Conservation (phyloP, 2,797 vertebrate genomes). For the Falco novaeseelandiae region DNA sequence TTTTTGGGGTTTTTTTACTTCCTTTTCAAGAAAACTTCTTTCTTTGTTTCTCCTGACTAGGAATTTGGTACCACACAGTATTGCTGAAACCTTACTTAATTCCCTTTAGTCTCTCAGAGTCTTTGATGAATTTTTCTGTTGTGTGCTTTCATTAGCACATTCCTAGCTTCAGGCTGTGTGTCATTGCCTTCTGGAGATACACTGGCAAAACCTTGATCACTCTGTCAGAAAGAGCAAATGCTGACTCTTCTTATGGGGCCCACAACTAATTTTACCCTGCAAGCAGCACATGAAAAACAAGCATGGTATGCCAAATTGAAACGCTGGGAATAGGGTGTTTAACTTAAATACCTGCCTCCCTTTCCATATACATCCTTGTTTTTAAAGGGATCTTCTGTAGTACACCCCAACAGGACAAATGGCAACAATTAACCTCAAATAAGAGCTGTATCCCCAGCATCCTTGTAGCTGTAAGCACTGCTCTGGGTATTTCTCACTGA, state of each 20-base stretch:
- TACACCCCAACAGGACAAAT: background rate
- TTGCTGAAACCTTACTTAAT: background rate
- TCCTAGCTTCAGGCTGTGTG: background rate
- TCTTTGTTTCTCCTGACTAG: background rate
- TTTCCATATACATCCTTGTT: background rate
- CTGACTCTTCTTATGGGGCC: background rate
- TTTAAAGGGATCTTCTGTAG: background rate
- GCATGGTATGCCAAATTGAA: background rate
- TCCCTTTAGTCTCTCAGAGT: background rate
- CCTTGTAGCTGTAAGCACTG: background rate
- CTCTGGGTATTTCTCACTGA: background rate
- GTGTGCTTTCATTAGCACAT: background rate
- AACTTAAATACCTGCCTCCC: background rate
- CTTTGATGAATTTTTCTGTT: background rate
- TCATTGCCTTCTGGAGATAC: background rate
- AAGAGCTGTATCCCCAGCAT: background rate
- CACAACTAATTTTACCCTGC: background rate
- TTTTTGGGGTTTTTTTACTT: too few species aligned
- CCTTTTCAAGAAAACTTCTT: background rate
- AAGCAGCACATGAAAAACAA: background rate
- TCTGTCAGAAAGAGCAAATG: background rate
- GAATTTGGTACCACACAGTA: background rate
- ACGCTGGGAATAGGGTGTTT: background rate
- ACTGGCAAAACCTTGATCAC: background rate
- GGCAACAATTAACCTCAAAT: background rate